Evolutionary conservation across 2,888 invertebrate species (phyloP).

Genomic region (Dyspetes luteomarginatus): DNA sequence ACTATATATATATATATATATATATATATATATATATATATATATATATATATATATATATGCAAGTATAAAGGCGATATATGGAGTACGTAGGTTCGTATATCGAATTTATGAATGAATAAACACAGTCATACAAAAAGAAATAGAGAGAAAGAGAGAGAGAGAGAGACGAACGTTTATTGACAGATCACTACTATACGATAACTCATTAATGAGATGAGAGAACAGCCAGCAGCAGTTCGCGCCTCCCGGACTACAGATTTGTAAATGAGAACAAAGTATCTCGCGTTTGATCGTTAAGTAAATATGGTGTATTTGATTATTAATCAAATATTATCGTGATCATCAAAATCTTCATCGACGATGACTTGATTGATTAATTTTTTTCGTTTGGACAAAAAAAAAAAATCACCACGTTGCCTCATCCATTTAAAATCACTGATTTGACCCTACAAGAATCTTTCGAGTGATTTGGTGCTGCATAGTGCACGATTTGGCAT

Average conservation of each 20-base stretch:
- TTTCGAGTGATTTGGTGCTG: no score
- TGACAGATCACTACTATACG: constrained; percentile 75
- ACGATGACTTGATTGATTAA: no score
- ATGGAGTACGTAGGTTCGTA: constrained; percentile 2
- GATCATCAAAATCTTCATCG: no score
- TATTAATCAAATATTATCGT: no score
- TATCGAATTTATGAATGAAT: constrained; percentile 66
- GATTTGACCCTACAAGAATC: no score
- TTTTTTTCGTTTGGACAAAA: no score
- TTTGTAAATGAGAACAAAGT: no score
- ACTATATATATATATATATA: constrained; percentile 18
- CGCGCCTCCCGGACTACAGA: constrained; percentile 4
- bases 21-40: constrained; percentile 7
- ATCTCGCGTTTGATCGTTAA: no score
- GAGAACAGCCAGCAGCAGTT: constrained; percentile 24
- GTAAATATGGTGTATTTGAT: no score
- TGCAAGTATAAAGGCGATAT: constrained; percentile 31
- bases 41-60: constrained; percentile 15
- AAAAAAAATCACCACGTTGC: no score
- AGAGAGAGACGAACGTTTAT: constrained; percentile 70
- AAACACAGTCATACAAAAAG: constrained; percentile 16
- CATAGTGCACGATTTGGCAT: no score
- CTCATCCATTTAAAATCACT: no score
- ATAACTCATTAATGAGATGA: constrained; percentile 75
- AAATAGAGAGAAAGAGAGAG: background rate